These are phyloP conservation scores for Heteromurus nitidus DNA, from an alignment of 2,888 invertebrate genomes.

Conservation along the genomic window DNA sequence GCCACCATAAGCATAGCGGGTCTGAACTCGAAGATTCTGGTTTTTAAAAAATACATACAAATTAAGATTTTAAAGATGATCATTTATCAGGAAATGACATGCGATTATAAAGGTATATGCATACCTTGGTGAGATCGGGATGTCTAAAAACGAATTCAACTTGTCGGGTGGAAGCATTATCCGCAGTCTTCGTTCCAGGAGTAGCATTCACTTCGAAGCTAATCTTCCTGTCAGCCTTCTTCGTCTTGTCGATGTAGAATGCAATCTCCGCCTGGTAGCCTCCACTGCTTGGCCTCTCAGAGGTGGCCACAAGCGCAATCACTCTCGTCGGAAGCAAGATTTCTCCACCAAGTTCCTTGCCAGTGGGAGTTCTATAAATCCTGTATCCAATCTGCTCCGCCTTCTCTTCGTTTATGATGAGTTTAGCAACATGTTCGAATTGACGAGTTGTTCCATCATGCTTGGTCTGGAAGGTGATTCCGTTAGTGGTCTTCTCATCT, in stretches of 20 bases:
- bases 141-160: conserved; percentile 58
- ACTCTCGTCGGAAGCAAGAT: conserved; percentile 79
- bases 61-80: background rate
- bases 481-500: conserved; percentile 33
- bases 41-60: background rate
- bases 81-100: too few species aligned
- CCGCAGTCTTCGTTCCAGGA: conserved; percentile 13
- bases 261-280: conserved; percentile 79
- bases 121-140: conserved; percentile 57
- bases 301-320: conserved; percentile 77
- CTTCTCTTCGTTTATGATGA: conserved; percentile 69
- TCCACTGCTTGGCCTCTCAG: conserved; percentile 75
- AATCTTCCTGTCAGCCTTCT: conserved; percentile 83
- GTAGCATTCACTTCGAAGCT: conserved; percentile 81
- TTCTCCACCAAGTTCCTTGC: conserved; percentile 74
- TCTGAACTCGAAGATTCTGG: conserved; percentile 53
- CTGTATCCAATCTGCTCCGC: conserved; percentile 68
- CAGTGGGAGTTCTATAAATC: conserved; percentile 76
- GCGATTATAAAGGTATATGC: too few species aligned
- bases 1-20: conserved; percentile 42
- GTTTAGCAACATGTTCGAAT: conserved; percentile 64
- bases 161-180: conserved; percentile 21
- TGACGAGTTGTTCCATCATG: conserved; percentile 32
- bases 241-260: conserved; percentile 80
- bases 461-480: conserved; percentile 44